Conservation (phyloP, 2,888 invertebrate genomes). For the Lasioglossum oenotherae region DNA sequence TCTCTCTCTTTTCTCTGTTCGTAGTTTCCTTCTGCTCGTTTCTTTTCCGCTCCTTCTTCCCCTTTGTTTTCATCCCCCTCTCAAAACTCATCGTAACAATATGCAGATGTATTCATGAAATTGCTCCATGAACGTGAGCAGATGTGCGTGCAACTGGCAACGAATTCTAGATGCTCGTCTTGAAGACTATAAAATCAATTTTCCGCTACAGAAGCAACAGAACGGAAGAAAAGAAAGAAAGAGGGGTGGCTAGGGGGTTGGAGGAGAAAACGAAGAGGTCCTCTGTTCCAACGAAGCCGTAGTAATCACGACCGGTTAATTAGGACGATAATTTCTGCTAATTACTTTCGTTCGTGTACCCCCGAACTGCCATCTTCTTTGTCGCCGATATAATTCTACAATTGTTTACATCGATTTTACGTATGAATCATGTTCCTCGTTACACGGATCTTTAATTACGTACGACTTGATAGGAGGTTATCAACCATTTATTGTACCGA, state of each 20-base stretch:
- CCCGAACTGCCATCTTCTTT: conserved; percentile 46
- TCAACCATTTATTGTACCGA: neutral
- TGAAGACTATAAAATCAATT: conserved; percentile 59
- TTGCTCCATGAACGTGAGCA: conserved; percentile 40
- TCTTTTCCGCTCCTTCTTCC: neutral
- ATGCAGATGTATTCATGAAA: conserved; percentile 62
- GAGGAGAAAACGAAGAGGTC: conserved; percentile 5
- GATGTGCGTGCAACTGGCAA: conserved; percentile 47
- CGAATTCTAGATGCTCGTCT: conserved; percentile 53
- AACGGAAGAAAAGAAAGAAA: neutral
- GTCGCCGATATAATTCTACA: conserved; percentile 54
- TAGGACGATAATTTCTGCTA: conserved; percentile 62
- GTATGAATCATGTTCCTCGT: neutral
- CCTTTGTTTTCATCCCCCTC: conserved; percentile 7
- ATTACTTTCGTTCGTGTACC: conserved; percentile 61
- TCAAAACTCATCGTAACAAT: conserved; percentile 26
- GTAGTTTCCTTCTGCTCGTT: neutral
- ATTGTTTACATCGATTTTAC: conserved; percentile 58
- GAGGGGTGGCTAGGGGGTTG: neutral
- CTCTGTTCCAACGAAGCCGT: conserved; percentile 44
- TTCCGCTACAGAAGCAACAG: conserved; percentile 18
- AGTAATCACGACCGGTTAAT: conserved; percentile 61
- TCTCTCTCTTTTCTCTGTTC: neutral
- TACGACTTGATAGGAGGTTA: neutral
- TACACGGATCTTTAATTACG: neutral